phyloP scores from a whole-genome alignment of 2,113 vertebrate genomes.

The Prionailurus bengalensis region DNA sequence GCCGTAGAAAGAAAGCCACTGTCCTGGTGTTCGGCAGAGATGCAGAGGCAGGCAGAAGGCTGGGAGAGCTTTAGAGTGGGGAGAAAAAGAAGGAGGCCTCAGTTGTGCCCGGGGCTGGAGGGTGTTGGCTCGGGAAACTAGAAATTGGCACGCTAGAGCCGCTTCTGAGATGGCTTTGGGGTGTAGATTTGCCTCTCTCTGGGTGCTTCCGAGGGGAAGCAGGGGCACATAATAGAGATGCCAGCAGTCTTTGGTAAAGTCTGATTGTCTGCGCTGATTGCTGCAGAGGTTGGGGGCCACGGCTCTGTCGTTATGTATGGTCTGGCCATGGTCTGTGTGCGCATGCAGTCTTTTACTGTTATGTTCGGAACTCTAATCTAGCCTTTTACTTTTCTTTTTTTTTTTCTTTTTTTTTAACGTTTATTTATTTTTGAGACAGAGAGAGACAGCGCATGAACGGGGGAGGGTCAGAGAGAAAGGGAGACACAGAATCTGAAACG shows the following conservation, averaged over 20 bases:
- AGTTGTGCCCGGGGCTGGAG: not conserved
- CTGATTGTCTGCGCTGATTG: not conserved
- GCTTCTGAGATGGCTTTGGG: not conserved
- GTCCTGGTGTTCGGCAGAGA: not conserved
- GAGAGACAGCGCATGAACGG: too few relatives aligned
- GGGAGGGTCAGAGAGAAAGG: too few relatives aligned
- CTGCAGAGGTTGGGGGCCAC: not conserved
- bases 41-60: not conserved
- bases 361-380: not conserved
- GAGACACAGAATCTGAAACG: too few relatives aligned
- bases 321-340: not conserved
- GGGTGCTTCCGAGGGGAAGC: not conserved
- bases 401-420: too few relatives aligned
- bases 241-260: not conserved
- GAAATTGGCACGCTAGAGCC: not conserved
- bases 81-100: not conserved
- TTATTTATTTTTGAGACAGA: too few relatives aligned
- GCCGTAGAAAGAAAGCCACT: not conserved
- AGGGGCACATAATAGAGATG: not conserved
- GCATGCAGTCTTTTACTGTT: not conserved
- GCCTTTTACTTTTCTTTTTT: not conserved
- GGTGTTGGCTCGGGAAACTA: not conserved
- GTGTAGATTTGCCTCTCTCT: not conserved
- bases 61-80: not conserved
- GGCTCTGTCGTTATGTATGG: not conserved